phyloP scores from a whole-genome alignment of 2,888 invertebrate species.

The Patella ulyssiponensis region DNA sequence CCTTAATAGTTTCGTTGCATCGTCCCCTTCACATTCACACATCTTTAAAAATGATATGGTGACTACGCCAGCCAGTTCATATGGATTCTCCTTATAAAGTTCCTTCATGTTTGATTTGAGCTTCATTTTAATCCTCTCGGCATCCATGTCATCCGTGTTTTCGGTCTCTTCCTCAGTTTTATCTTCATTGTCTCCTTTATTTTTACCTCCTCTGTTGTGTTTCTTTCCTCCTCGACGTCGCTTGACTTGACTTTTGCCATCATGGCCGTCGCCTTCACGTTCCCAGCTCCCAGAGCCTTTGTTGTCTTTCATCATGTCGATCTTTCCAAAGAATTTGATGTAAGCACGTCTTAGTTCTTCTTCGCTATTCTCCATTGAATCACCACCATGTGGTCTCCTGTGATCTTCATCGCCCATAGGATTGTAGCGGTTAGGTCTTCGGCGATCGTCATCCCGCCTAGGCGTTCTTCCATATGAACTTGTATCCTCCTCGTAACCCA shows the following conservation, averaged over 20 bases:
- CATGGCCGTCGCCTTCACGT: background rate
- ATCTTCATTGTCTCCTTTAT: background rate
- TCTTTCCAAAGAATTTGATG: background rate
- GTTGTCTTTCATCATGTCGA: background rate
- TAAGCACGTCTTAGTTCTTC: background rate
- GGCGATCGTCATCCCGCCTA: no score
- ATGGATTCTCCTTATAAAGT: background rate
- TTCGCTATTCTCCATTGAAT: background rate
- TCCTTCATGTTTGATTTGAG: background rate
- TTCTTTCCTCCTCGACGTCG: background rate
- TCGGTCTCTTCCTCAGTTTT: background rate
- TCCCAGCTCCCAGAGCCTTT: background rate
- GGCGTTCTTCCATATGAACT: no score
- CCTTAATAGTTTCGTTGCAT: background rate
- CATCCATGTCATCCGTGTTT: background rate
- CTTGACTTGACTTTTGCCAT: background rate
- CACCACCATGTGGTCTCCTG: background rate
- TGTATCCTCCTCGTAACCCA: no score
- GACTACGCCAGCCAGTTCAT: background rate
- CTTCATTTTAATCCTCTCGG: background rate
- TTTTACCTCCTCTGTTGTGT: no score
- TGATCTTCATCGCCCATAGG: background rate
- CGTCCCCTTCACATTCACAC: background rate
- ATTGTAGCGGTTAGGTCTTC: no score
- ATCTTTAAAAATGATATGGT: conserved; percentile 3